Percentiles rank a stretch among this genome's conserved stretches.
phyloP scores from a whole-genome alignment of 2,797 vertebrate species.

The Propithecus perrieri region DNA sequence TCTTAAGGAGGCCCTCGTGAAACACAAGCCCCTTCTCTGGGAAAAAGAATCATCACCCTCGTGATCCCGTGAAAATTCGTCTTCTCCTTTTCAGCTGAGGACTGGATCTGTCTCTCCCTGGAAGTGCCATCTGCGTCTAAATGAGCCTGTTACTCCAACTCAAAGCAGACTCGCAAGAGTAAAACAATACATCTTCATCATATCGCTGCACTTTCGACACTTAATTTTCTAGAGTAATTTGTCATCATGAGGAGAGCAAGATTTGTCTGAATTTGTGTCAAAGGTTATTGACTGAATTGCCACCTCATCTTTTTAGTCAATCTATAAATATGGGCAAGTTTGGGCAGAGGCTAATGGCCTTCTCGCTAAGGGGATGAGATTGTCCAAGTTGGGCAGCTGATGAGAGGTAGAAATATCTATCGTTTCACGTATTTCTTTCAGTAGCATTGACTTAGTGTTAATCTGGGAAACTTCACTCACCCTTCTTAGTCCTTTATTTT shows the following conservation, averaged over 20 bases:
- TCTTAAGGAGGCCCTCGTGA: constrained; percentile 29
- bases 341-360: constrained; percentile 53
- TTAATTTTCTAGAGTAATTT: constrained; percentile 78
- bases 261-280: constrained; percentile 78
- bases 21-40: neutral
- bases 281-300: constrained; percentile 75
- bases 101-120: constrained; percentile 32
- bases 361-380: constrained; percentile 12
- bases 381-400: constrained; percentile 19
- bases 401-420: neutral
- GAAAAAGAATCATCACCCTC: constrained; percentile 54
- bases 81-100: constrained; percentile 37
- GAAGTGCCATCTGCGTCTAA: constrained; percentile 59
- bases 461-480: constrained; percentile 12
- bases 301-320: constrained; percentile 68
- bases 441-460: neutral
- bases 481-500: neutral
- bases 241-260: constrained; percentile 66
- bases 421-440: constrained; percentile 12
- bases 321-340: constrained; percentile 62
- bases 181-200: constrained; percentile 75
- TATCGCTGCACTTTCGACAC: constrained; percentile 63
- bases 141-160: constrained; percentile 62
- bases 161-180: constrained; percentile 61
- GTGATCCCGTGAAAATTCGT: constrained; percentile 57